Conservation (phyloP, 2,888 invertebrate species). For the Lobophora halterata region DNA sequence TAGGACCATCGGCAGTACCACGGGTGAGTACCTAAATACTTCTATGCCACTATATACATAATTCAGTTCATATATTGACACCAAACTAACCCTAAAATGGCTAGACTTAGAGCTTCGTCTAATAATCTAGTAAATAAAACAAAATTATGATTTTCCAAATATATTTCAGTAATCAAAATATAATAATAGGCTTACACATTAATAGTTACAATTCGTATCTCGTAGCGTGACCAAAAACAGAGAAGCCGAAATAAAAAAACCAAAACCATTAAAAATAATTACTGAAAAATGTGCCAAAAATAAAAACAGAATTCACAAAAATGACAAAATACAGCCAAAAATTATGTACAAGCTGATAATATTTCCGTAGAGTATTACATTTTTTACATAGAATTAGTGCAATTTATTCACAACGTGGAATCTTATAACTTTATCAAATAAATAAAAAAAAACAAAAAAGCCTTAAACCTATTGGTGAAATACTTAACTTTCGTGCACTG, state of each 20-base stretch:
- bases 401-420: conserved; percentile 70
- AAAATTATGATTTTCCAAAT: conserved; percentile 65
- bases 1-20: no score
- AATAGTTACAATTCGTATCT: conserved; percentile 78
- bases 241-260: conserved; percentile 17
- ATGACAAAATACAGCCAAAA: conserved; percentile 33
- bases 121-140: conserved; percentile 33
- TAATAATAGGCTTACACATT: conserved; percentile 79
- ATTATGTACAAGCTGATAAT: conserved; percentile 58
- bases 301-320: conserved; percentile 31
- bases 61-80: no score
- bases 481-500: conserved; percentile 55
- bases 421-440: conserved; percentile 44
- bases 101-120: no score
- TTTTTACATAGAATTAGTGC: conserved; percentile 67
- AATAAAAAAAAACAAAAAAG: conserved; percentile 42
- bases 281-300: conserved; percentile 33
- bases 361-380: conserved; percentile 59
- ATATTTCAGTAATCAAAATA: conserved; percentile 82
- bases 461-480: conserved; percentile 56
- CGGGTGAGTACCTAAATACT: no score
- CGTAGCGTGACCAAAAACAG: conserved; percentile 53
- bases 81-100: no score
- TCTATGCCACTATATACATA: no score
- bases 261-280: conserved; percentile 35